A percentile compares a stretch with the other conserved stretches of the same genome.
These are phyloP conservation scores for Rhopilema esculentum DNA, from an alignment of 30 jellyfish, hydroid and myxozoan species.

Conservation along the genomic window DNA sequence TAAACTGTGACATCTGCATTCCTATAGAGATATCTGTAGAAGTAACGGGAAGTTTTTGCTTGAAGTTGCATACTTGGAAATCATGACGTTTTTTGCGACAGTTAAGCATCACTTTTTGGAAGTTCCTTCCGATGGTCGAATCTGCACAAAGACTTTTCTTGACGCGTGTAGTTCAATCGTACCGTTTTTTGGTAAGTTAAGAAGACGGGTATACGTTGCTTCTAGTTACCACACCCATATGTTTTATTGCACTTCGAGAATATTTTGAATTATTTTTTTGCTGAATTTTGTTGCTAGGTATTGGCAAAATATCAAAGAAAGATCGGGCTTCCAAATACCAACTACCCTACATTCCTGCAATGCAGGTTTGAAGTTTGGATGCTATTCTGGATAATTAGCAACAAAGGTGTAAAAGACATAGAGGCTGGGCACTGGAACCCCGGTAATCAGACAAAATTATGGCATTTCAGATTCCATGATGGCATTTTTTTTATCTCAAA, in stretches of 20 bases:
- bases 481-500: too few relatives aligned
- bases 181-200: conserved; percentile 85
- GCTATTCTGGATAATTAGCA: too few relatives aligned
- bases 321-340: too few relatives aligned
- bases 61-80: neutral
- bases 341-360: too few relatives aligned
- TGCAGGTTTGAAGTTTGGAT: neutral
- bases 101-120: conserved; percentile 66
- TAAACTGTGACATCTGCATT: neutral
- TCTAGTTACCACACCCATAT: neutral
- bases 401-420: too few relatives aligned
- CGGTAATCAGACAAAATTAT: too few relatives aligned
- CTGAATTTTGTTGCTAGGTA: neutral
- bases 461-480: too few relatives aligned
- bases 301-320: neutral
- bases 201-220: neutral
- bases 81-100: conserved; percentile 65
- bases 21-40: neutral
- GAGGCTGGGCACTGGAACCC: too few relatives aligned
- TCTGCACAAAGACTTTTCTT: conserved; percentile 68
- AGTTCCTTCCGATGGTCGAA: conserved; percentile 84
- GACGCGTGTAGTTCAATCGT: conserved; percentile 90
- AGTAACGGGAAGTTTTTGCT: neutral
- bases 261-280: too few relatives aligned
- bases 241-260: neutral